These are phyloP conservation scores for Geotrupes spiniger DNA, from an alignment of 2,888 invertebrate species.

Conservation along the genomic window DNA sequence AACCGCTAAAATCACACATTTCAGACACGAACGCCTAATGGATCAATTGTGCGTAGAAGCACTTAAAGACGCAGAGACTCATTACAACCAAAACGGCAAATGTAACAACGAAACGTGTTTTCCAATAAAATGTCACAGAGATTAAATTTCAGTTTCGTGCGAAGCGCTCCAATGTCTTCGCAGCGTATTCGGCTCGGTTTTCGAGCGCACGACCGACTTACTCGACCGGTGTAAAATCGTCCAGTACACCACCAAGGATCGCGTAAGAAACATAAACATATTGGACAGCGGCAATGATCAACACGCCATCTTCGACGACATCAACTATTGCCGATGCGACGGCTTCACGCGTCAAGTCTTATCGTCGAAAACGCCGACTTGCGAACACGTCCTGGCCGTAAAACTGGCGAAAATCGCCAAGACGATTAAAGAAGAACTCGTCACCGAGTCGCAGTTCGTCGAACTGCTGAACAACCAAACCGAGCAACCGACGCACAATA, in stretches of 20 bases:
- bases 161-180: constrained; percentile 56
- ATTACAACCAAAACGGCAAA: constrained; percentile 27
- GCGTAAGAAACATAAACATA: constrained; percentile 56
- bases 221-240: constrained; percentile 58
- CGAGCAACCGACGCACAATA: too few relatives aligned
- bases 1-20: constrained; percentile 17
- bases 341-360: constrained; percentile 60
- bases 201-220: constrained; percentile 61
- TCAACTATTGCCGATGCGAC: constrained; percentile 68
- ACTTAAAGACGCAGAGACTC: constrained; percentile 31
- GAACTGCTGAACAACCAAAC: constrained; percentile 34
- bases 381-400: constrained; percentile 67
- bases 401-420: constrained; percentile 56
- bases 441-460: constrained; percentile 54
- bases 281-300: constrained; percentile 57
- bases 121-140: constrained; percentile 3
- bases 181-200: constrained; percentile 58
- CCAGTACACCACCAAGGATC: constrained; percentile 51
- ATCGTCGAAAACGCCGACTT: constrained; percentile 54
- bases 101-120: constrained; percentile 1
- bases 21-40: constrained; percentile 25
- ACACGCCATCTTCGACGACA: constrained; percentile 60
- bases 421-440: constrained; percentile 47
- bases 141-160: constrained; percentile 55
- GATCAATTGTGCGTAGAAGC: constrained; percentile 26